phyloP scores from a whole-genome alignment of 2,797 vertebrate species.

The Tolypeutes matacus region DNA sequence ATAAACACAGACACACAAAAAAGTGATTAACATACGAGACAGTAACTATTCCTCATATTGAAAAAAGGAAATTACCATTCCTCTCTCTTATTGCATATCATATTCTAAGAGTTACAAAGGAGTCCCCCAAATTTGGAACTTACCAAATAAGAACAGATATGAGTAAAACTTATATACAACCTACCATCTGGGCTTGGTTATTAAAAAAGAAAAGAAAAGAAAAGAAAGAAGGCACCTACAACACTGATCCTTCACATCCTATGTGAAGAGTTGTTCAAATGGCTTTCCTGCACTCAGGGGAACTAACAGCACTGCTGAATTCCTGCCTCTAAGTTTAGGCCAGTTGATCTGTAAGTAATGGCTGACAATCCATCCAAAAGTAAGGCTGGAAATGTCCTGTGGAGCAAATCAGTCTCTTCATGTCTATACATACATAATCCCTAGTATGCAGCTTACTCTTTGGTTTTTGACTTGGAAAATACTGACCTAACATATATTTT shows the following conservation, averaged over 20 bases:
- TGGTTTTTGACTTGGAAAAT: not conserved
- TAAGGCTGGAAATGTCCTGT: not conserved
- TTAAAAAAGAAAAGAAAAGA: not conserved
- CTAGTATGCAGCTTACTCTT: not conserved
- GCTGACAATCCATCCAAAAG: not conserved
- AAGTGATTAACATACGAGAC: not conserved
- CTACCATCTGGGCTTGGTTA: not conserved
- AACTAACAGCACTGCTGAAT: not conserved
- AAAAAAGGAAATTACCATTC: not conserved
- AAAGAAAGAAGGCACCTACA: not conserved
- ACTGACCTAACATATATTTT: not conserved
- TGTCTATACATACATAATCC: not conserved
- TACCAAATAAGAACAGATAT: not conserved
- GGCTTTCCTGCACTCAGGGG: not conserved
- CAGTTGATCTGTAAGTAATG: not conserved
- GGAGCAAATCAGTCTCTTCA: not conserved
- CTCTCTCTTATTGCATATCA: not conserved
- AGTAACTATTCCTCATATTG: not conserved
- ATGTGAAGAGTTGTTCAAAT: not conserved
- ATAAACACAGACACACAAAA: constrained; percentile 61
- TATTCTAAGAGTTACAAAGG: not conserved
- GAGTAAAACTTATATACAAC: not conserved
- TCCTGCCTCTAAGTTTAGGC: not conserved
- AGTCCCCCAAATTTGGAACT: not conserved
- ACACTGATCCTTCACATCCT: not conserved